Conservation (phyloP, 92 coral and sea anemone genomes). For the Heliopora coerulea region DNA sequence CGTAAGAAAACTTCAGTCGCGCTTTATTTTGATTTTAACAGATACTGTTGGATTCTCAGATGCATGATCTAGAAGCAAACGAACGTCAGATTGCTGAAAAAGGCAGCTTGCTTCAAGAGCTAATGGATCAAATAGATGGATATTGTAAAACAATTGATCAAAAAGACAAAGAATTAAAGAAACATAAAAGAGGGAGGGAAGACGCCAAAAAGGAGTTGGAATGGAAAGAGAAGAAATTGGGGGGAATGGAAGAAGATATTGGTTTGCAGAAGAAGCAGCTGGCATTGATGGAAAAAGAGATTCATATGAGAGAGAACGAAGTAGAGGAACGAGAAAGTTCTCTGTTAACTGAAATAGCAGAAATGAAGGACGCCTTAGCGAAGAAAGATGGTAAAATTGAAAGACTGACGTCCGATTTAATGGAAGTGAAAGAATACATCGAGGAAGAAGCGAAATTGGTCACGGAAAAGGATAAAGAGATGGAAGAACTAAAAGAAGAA, state of each 20-base stretch:
- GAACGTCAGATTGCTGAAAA: slow-evolving; percentile 52
- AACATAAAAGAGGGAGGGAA: slow-evolving; percentile 48
- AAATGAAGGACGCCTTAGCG: slow-evolving; percentile 9
- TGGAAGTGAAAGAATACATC: slow-evolving; percentile 33
- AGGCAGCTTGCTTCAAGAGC: slow-evolving; percentile 43
- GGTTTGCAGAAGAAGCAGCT: slow-evolving; percentile 24
- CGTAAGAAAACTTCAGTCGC: too few species aligned
- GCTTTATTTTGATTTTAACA: slow-evolving; percentile 10
- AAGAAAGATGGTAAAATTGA: slow-evolving; percentile 27
- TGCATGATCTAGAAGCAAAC: slow-evolving; percentile 30
- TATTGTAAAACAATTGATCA: slow-evolving; percentile 45
- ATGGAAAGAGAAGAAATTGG: slow-evolving; percentile 45
- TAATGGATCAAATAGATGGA: slow-evolving; percentile 50
- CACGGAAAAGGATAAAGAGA: slow-evolving; percentile 51
- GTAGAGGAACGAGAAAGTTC: slow-evolving; percentile 26
- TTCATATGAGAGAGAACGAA: slow-evolving; percentile 28
- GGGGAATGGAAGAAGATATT: slow-evolving; percentile 33
- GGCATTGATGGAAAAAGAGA: slow-evolving; percentile 30
- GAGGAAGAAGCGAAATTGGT: slow-evolving; percentile 38
- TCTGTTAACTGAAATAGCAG: background rate
- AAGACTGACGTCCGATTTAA: slow-evolving; percentile 17
- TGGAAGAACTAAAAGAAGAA: slow-evolving; percentile 55
- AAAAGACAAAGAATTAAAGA: slow-evolving; percentile 48
- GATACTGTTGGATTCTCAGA: slow-evolving; percentile 31
- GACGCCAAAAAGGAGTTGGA: slow-evolving; percentile 30